Conservation (phyloP, 2,113 vertebrate species). For the Anhinga anhinga region DNA sequence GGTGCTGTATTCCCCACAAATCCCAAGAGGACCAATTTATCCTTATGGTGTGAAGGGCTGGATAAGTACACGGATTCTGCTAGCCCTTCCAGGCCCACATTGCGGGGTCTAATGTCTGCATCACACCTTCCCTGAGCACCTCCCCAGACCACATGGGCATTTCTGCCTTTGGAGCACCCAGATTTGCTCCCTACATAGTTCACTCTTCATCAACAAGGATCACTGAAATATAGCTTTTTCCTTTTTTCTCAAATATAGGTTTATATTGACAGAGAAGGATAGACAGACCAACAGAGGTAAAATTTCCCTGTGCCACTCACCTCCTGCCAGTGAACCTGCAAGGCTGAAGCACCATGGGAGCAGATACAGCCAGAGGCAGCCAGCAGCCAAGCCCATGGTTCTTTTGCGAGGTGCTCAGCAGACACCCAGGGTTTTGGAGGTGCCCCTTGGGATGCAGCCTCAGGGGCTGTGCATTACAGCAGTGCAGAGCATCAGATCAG, state of each 20-base stretch:
- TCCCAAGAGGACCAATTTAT: neutral
- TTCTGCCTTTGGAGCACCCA: neutral
- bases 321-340: neutral
- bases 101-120: neutral
- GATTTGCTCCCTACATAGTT: neutral
- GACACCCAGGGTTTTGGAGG: neutral
- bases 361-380: neutral
- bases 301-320: neutral
- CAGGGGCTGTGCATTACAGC: neutral
- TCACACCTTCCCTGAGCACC: neutral
- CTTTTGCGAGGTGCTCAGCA: neutral
- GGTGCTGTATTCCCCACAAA: neutral
- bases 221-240: neutral
- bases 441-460: neutral
- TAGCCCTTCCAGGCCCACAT: neutral
- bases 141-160: neutral
- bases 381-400: rapidly evolving
- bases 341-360: neutral
- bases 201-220: neutral
- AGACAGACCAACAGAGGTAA: neutral
- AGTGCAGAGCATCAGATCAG: neutral
- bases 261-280: neutral
- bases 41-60: neutral
- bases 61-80: neutral
- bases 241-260: neutral